Evolutionary conservation across 1,140 invertebrate genomes (phyloP), one percentile per base, ranked within the genome.

Genomic region (Calliopsis andreniformis): DNA sequence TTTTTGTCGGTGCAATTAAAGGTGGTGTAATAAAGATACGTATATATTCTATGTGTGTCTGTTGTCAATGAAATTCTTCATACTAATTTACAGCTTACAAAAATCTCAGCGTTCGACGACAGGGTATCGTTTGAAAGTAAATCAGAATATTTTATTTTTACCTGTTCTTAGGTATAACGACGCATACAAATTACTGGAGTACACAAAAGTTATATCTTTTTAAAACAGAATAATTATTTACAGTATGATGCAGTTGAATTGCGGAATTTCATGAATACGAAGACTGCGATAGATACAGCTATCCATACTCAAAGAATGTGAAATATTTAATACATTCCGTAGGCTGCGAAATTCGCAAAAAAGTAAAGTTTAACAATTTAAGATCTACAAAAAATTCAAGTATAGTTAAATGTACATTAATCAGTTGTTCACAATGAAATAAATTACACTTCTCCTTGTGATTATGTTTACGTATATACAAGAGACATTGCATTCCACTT

Each of bases 1-100:
- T 79, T 71, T 84, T 84, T 80, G 76, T 86, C 79, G 88, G 83
- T 87, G 86, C 81, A 87, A 88, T 82, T 75, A 66, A 72, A 64
- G 79, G 72, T 45, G 39, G 42, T 77, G 49, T 80, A 86, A 83
- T 84, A 82, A 82, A 79, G 51, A 82, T 71, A 62, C 75, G 71
- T 71, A 83, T 81, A 76, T 85, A 82, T 80, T 84, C 71, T 79
- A 72, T 30, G 49, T 30, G 49, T 72, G 66, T 59, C 66, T 43
- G 25, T 51, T 58, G 25, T 20, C 32, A 39, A 39, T 18, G n/a
- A 66, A 4, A 14, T 16, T 49, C 20, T 32, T n/a, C n/a, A 18
- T 16, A 53, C 35, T 32, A 20, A 39, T 53, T 67, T 28, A 10
- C 35, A 39, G 35, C 3, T 3, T 10, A 39, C 35, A 39, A 39